Evolutionary conservation across 2,113 vertebrate genomes (phyloP), one percentile per base, ranked within the genome.

Genomic region (Corythaixoides concolor): DNA sequence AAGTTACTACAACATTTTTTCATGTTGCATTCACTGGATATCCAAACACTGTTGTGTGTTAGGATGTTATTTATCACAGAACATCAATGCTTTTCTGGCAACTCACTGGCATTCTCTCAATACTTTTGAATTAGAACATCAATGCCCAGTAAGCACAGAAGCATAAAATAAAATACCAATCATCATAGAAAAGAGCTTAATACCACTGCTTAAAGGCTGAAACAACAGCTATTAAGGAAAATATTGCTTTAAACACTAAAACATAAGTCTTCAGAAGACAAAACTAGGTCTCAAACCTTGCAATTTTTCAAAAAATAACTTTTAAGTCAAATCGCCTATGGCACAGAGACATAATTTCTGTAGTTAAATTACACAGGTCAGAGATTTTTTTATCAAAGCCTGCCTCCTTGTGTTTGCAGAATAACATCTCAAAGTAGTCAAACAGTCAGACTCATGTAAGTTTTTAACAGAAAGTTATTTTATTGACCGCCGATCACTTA

Each of bases 371-470:
- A 78, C 12, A 68, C 7, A 82, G 22, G 14, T 24, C 32, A 85
- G 17, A 60, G 16, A 22, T 37, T 45, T 85, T 74, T 87, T 84
- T 41, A 79, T 83, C 84, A 83, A 85, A 97, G 95, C 11, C 89
- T 95, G 94, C 95, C 95, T 97, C 96, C 95, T 95, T 96, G 89
- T 89, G 97, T 91, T 94, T 83, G 63, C 81, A 88, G 50, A 58
- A 17, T 24, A 68, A 92, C 66, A 73, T 50, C 41, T 91, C 58
- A 37, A 92, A 93, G 12, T 22, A 91, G 24, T 37, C 32, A 41
- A n/a, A 28, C 10, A 52, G 32, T 50, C 12, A 69, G 21, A 39
- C 9, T 59, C 8, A 24, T 14, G 4, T 23, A 88, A n/a, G 20
- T 30, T 88, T 85, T 67, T 66, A 89, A 49, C 2, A 58, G 12